Evolutionary conservation across 2,113 vertebrate species (phyloP).

Genomic region (Otolemur garnettii): DNA sequence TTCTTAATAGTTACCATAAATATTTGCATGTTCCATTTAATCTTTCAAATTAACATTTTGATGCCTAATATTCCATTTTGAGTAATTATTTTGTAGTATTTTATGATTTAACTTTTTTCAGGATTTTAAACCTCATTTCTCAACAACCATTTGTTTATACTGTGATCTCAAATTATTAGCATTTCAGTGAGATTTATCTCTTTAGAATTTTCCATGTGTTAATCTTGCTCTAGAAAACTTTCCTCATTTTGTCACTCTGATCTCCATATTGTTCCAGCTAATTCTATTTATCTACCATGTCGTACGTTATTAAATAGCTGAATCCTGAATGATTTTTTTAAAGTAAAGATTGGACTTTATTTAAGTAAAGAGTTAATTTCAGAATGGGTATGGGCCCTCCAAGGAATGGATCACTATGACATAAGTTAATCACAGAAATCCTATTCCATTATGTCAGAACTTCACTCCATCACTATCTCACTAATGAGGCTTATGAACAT

Average conservation of each 20-base stretch:
- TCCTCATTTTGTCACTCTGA: neutral
- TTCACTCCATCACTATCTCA: neutral
- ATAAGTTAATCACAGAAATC: neutral
- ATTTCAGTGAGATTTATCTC: neutral
- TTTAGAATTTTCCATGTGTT: neutral
- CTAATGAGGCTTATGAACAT: neutral
- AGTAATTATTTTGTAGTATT: neutral
- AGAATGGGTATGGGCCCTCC: neutral
- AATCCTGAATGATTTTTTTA: neutral
- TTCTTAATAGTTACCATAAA: neutral
- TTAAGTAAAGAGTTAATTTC: slow-evolving; percentile 9
- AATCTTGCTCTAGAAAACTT: neutral
- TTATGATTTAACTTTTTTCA: neutral
- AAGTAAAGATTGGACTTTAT: neutral
- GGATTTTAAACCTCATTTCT: neutral
- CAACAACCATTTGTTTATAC: neutral
- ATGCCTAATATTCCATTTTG: neutral
- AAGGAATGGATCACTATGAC: neutral
- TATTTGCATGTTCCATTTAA: neutral
- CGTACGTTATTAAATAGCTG: neutral
- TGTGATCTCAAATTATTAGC: neutral
- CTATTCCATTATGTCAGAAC: neutral
- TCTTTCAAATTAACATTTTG: neutral
- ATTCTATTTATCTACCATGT: neutral
- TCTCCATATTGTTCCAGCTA: neutral